These are phyloP conservation scores for Plumapathes pennacea DNA, from an alignment of 92 coral and sea anemone species.

Conservation along the genomic window DNA sequence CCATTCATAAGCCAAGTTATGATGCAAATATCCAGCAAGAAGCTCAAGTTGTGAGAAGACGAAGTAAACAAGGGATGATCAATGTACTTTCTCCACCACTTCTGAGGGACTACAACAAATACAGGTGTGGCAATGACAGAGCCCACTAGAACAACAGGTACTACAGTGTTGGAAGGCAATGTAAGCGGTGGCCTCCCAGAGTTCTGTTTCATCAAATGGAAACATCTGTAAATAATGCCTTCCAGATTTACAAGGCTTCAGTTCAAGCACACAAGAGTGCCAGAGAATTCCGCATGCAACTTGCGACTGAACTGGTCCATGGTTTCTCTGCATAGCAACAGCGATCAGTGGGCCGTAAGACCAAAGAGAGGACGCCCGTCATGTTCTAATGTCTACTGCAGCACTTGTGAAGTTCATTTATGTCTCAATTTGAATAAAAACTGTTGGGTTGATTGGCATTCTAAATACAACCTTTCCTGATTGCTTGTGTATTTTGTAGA, in stretches of 20 bases:
- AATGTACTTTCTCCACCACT: conserved; percentile 11
- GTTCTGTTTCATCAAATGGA: conserved; percentile 10
- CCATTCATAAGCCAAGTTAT: conserved; percentile 5
- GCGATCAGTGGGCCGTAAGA: no score
- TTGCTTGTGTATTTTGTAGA: no score
- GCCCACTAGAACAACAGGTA: conserved; percentile 10
- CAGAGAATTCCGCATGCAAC: conserved; percentile 15
- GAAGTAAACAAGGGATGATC: conserved; percentile 19
- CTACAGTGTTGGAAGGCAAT: conserved; percentile 13
- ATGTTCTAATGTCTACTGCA: no score
- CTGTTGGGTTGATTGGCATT: no score
- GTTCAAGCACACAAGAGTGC: background rate
- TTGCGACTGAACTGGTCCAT: conserved; percentile 12
- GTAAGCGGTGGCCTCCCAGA: conserved; percentile 18
- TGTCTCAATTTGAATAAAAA: no score
- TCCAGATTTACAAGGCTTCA: conserved; percentile 26
- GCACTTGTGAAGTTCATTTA: no score
- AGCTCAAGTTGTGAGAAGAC: conserved; percentile 7
- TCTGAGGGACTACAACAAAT: conserved; percentile 25
- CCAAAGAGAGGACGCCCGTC: no score
- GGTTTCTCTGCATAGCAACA: no score
- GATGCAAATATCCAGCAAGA: conserved; percentile 9
- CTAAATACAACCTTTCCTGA: no score
- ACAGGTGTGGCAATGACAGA: conserved; percentile 21
- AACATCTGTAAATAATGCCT: conserved; percentile 24